Base-by-base conservation (phyloP, 2,113 vertebrate genomes). In the Pluvianellus socialis region DNA sequence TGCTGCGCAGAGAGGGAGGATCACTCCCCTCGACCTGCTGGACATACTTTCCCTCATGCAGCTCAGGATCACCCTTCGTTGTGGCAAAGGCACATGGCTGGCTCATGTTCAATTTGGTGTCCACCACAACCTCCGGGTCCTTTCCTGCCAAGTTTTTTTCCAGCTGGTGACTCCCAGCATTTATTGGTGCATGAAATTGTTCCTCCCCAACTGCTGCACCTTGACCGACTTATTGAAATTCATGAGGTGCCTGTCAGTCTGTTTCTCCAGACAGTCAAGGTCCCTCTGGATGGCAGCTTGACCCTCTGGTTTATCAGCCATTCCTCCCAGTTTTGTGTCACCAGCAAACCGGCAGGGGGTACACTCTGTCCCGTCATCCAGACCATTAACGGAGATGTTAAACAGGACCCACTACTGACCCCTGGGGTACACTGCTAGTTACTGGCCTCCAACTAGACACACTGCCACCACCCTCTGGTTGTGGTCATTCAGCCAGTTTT, bases 121-220 rank as follows among this genome's bases (percentile, higher is more conserved):
- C 35, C 42, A 22, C 26, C 77, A n/a, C 0, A 0, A 87, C 22
- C 42, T 38, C 44, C 23, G 30, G 14, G 2, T 81, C 20, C 8
- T 77, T 85, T 88, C 58, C 16, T 59, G 15, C 15, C 49, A 68
- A 30, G 14, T 12, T 81, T 27, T 21, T 17, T 62, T 56, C 40
- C 42, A 42, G 6, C 28, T 56, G 10, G 26, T 70, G 7, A 4
- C 17, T 26, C 17, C 27, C 35, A 58, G 38, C 9, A 26, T 14
- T 17, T 16, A 32, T 3, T n/a, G 33, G 20, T 53, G 28, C 12
- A 15, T 15, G 18, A 63, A 33, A 63, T 14, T 40, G 26, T 28
- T 63, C 63, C 23, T 86, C 26, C 22, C 8, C 24, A n/a, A 4
- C 4, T 11, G 7, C 24, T 67, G 28, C 45, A 12, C 18, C 50